Evolutionary conservation across 2,113 vertebrate genomes (phyloP).

Genomic region (Tautogolabrus adspersus): DNA sequence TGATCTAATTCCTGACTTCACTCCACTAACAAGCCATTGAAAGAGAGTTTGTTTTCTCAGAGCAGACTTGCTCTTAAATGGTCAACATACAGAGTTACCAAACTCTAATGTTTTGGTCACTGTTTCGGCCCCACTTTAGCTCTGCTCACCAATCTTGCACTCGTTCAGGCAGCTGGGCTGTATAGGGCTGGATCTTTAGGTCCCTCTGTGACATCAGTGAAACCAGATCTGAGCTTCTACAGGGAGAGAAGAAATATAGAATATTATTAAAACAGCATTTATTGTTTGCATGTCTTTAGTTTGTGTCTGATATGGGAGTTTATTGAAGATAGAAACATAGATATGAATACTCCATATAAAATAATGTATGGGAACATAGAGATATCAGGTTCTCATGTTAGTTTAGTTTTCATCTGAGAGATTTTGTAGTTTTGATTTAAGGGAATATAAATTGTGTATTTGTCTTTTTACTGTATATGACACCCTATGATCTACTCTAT

Average conservation of each 20-base stretch:
- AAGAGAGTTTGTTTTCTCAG: conserved; percentile 65
- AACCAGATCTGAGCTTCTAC: not conserved
- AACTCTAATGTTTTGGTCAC: conserved; percentile 17
- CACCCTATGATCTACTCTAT: not conserved
- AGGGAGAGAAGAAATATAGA: not conserved
- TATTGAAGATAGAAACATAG: not conserved
- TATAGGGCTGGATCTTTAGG: conserved; percentile 84
- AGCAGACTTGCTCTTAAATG: conserved; percentile 59
- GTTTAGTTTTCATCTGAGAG: not conserved
- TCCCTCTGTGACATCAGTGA: conserved; percentile 36
- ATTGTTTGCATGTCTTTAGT: not conserved
- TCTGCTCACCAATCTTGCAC: conserved; percentile 80
- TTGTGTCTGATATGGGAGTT: not conserved
- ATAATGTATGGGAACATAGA: not conserved
- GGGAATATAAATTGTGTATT: not conserved
- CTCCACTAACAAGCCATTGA: conserved; percentile 69
- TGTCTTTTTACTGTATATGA: not conserved
- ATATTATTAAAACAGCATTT: not conserved
- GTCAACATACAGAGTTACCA: conserved; percentile 39
- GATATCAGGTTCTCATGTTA: not conserved
- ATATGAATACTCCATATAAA: not conserved
- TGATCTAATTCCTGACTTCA: conserved; percentile 63
- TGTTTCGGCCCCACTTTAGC: not conserved
- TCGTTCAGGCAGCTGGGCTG: conserved; percentile 83
- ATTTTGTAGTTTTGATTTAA: not conserved